phyloP scores from a whole-genome alignment of 2,888 invertebrate species.

The Exephanes ischioxanthus region DNA sequence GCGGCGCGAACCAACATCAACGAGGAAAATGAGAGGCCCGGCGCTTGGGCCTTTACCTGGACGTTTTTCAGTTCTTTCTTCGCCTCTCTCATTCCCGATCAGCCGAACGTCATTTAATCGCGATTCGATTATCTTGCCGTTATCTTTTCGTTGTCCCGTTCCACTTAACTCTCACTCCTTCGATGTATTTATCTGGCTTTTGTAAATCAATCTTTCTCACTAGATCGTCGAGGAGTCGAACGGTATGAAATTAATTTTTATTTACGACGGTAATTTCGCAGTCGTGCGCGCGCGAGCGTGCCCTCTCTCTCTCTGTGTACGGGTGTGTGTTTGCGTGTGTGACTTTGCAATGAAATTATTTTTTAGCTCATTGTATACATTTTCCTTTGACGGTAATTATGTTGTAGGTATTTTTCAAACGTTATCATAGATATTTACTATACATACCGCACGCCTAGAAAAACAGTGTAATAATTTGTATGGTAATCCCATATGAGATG shows the following conservation, averaged over 20 bases:
- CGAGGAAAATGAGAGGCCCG: conserved; percentile 86
- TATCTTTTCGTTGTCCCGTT: neutral
- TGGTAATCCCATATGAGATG: no score
- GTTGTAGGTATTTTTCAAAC: neutral
- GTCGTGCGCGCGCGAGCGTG: neutral
- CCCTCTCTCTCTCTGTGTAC: neutral
- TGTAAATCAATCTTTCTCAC: conserved; percentile 33
- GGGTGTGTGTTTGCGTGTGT: neutral
- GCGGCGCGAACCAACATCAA: conserved; percentile 80
- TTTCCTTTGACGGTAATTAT: neutral
- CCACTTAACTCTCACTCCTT: conserved; percentile 13
- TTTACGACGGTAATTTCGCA: neutral
- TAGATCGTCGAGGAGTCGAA: conserved; percentile 1
- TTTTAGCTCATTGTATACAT: neutral
- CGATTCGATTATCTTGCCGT: neutral
- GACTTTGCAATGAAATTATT: conserved; percentile 8
- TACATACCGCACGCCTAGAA: neutral
- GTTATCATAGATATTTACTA: neutral
- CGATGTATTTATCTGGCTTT: conserved; percentile 18
- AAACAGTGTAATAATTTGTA: no score
- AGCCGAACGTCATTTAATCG: conserved; percentile 88
- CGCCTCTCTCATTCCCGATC: conserved; percentile 96
- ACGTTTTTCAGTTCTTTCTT: conserved; percentile 97
- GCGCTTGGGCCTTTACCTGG: conserved; percentile 92
- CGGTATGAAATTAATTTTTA: neutral